Conservation (phyloP, 2,888 invertebrate species). For the Ectemnius cavifrons region DNA sequence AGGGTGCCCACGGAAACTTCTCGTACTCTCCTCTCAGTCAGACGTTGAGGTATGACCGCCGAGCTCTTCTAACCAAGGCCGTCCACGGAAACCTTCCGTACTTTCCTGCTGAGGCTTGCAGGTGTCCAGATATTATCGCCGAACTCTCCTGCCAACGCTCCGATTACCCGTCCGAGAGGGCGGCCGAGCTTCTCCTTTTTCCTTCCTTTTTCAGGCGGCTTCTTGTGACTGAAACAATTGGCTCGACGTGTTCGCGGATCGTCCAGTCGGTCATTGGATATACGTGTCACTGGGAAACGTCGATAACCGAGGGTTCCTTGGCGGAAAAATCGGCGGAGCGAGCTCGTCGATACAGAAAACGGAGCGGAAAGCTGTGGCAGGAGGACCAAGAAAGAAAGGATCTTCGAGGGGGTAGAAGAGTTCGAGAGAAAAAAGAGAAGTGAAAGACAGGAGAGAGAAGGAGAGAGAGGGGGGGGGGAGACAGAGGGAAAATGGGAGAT, state of each 20-base stretch:
- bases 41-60: too few relatives aligned
- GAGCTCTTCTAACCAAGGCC: too few relatives aligned
- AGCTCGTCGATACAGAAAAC: slow-evolving; percentile 11
- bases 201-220: background rate
- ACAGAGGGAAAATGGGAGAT: slow-evolving; percentile 25
- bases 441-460: slow-evolving; percentile 20
- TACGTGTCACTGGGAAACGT: slow-evolving; percentile 61
- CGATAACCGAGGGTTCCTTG: slow-evolving; percentile 65
- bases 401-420: slow-evolving; percentile 32
- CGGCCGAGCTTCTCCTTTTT: too few relatives aligned
- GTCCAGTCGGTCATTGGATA: slow-evolving; percentile 46
- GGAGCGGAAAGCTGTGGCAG: slow-evolving; percentile 20
- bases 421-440: slow-evolving; percentile 29
- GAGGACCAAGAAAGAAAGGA: slow-evolving; percentile 11
- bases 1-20: too few relatives aligned
- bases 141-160: too few relatives aligned
- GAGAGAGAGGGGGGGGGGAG: slow-evolving; percentile 49
- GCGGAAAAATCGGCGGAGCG: slow-evolving; percentile 48
- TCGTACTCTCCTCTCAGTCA: too few relatives aligned
- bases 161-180: too few relatives aligned
- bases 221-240: slow-evolving; percentile 13
- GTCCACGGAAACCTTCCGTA: too few relatives aligned
- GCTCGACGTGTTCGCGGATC: slow-evolving; percentile 5
- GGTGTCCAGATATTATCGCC: too few relatives aligned
- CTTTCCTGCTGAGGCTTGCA: too few relatives aligned